Evolutionary conservation across 2,888 invertebrate genomes (phyloP), one percentile per base, ranked within the genome.

Genomic region (Drosophila bunnanda): DNA sequence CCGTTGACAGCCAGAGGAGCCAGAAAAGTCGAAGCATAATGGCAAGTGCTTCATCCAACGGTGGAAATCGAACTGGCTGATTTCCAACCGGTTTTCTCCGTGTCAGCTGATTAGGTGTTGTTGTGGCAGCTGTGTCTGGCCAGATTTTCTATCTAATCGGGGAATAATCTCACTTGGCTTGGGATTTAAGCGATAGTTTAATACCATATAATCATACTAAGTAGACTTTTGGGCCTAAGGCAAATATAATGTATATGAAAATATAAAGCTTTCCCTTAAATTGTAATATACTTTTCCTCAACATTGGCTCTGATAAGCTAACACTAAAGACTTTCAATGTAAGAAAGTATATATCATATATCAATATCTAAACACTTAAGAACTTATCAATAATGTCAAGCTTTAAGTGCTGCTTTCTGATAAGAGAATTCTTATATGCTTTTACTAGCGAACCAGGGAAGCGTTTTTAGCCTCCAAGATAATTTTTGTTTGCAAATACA

Each of bases 141-240:
- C 5, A 30, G 64, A 50, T 62, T 48, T 50, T 25, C 17, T 28
- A 62, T 64, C 64, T 65, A 50, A 65, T 65, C 64, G 15, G 13
- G 12, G 3, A 39, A 41, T 36, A 65, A 48, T 62, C 32, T 25
- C 10, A 22, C 4, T 43, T 1, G 30, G 20, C 25, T 43, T 34
- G n/a, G 15, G 15, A 32, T 25, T 59, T n/a, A 2, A 1, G 10
- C 8, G 4, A 2, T 39, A 13, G 4, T 5, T 3, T 28, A 9
- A 34, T 25, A 2, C 2, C 13, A 13, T 3, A 1, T 0, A 4
- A 25, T 17, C 8, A 6, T 1, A 2, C 15, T 12, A 30, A 20
- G 66, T 38, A 5, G 44, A 53, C 17, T 54, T 66, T 66, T 34
- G 1, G 50, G 50, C 28, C 7, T 13, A 7, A 7, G 20, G 41